Evolutionary conservation across 2,797 vertebrate species (phyloP).

Genomic region (Apodemus agrarius): DNA sequence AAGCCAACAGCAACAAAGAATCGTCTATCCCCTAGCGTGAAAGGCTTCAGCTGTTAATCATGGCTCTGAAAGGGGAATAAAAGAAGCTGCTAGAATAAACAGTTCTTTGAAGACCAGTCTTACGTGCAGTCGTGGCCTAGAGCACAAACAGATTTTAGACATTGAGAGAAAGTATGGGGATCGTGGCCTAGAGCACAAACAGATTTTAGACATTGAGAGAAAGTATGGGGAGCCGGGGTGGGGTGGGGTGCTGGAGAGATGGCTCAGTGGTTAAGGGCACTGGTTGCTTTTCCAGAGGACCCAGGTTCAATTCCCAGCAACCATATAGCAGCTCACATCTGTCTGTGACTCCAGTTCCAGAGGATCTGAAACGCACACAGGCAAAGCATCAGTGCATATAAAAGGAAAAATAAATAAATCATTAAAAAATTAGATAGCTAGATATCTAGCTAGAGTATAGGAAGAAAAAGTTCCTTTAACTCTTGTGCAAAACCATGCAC

Average conservation of each 20-base stretch:
- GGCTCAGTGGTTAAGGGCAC: neutral
- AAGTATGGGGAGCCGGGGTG: neutral
- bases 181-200: constrained; percentile 25
- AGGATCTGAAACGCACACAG: neutral
- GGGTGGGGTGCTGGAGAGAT: neutral
- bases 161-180: neutral
- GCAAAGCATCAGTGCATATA: neutral
- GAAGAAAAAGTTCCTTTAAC: neutral
- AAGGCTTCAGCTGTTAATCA: constrained; percentile 52
- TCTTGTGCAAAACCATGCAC: neutral
- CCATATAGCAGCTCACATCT: neutral
- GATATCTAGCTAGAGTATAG: neutral
- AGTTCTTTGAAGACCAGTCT: constrained; percentile 25
- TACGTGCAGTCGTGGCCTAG: neutral
- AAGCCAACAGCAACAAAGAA: constrained; percentile 37
- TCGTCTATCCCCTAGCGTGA: neutral
- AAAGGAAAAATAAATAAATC: neutral
- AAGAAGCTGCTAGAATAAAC: constrained; percentile 36
- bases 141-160: constrained; percentile 27
- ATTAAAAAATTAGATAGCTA: neutral
- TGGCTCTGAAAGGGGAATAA: neutral
- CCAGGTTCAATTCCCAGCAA: neutral
- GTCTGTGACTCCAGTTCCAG: neutral
- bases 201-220: neutral
- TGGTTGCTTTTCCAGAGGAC: neutral